phyloP scores from a whole-genome alignment of 2,888 invertebrate species.

The Stegophylla sp. region DNA sequence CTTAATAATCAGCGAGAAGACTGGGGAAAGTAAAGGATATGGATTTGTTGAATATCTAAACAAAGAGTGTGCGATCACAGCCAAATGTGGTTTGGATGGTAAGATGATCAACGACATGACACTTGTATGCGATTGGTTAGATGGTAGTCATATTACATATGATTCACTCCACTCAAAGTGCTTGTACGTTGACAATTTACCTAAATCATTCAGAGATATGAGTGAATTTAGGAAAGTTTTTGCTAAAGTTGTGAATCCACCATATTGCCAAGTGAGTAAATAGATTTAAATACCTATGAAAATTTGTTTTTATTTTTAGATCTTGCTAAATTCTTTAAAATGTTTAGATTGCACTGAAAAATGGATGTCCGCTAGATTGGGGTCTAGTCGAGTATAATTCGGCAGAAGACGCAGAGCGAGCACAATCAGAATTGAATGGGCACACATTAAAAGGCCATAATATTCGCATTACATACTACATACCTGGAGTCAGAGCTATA shows the following conservation, averaged over 20 bases:
- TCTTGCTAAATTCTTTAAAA: neutral
- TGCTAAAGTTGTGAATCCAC: conserved; percentile 66
- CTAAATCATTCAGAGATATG: conserved; percentile 67
- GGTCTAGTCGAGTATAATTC: conserved; percentile 67
- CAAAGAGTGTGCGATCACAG: conserved; percentile 66
- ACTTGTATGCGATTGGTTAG: conserved; percentile 68
- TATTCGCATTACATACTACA: conserved; percentile 67
- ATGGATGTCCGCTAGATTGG: conserved; percentile 67
- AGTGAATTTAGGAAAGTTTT: conserved; percentile 67
- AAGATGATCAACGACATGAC: conserved; percentile 64
- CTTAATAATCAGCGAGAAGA: conserved; percentile 67
- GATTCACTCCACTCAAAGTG: conserved; percentile 68
- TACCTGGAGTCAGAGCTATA: conserved; percentile 68
- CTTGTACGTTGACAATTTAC: conserved; percentile 67
- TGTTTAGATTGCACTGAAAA: conserved; percentile 67
- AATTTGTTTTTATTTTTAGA: neutral
- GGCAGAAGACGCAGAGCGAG: conserved; percentile 65
- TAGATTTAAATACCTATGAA: neutral
- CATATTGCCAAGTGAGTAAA: conserved; percentile 67
- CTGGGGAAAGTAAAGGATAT: conserved; percentile 68
- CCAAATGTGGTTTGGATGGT: conserved; percentile 66
- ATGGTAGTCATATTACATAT: conserved; percentile 66
- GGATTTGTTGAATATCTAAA: conserved; percentile 68
- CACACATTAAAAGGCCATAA: conserved; percentile 64
- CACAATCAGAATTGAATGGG: conserved; percentile 64